Conservation (phyloP, 2,113 vertebrate species). For the Sula dactylatra region DNA sequence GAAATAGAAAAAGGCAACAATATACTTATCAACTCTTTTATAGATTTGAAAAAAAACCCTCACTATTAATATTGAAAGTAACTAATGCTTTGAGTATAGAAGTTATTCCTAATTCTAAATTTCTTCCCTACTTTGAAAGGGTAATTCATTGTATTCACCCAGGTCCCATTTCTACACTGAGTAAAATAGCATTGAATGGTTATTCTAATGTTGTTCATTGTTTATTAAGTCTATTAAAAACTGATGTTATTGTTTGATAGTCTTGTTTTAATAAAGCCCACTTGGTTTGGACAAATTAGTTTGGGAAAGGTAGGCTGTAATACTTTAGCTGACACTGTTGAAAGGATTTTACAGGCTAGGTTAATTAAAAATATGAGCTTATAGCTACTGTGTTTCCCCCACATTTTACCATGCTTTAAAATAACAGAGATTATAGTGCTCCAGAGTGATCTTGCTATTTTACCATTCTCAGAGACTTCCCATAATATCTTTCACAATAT, state of each 20-base stretch:
- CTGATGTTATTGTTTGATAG: background rate
- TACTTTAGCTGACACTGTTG: background rate
- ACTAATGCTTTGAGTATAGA: background rate
- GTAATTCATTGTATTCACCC: background rate
- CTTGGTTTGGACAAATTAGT: constrained; percentile 24
- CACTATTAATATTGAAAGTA: background rate
- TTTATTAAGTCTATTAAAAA: constrained; percentile 35
- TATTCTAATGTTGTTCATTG: background rate
- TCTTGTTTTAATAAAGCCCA: background rate
- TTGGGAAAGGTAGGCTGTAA: background rate
- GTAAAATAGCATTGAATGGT: background rate
- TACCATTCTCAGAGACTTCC: background rate
- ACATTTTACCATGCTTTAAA: constrained; percentile 18
- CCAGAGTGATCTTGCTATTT: background rate
- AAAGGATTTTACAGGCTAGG: background rate
- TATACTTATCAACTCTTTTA: background rate
- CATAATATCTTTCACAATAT: background rate
- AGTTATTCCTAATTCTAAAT: background rate
- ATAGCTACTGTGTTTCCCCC: background rate
- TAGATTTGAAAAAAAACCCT: background rate
- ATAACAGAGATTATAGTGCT: background rate
- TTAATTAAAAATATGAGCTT: constrained; percentile 45
- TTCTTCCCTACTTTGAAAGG: background rate
- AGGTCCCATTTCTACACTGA: background rate
- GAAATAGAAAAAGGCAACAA: background rate